phyloP scores from a whole-genome alignment of 2,113 vertebrate species.

The Phylloscopus trochiloides region DNA sequence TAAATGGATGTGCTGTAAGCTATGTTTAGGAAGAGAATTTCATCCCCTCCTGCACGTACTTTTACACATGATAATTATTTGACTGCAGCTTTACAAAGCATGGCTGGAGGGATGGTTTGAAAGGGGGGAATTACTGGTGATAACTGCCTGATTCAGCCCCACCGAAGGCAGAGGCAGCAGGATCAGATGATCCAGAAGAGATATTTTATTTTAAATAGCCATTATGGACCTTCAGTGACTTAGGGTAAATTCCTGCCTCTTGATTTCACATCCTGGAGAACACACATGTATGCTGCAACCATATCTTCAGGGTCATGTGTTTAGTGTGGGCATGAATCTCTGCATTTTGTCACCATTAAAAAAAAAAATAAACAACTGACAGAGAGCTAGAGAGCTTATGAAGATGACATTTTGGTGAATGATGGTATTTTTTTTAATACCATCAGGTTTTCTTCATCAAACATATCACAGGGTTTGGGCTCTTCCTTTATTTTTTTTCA shows the following conservation, averaged over 20 bases:
- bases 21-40: conserved; percentile 30
- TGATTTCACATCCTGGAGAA: neutral
- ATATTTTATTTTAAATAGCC: neutral
- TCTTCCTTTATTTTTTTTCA: neutral
- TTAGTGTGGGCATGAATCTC: neutral
- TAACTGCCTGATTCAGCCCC: neutral
- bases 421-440: neutral
- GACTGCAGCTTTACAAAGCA: conserved; percentile 12
- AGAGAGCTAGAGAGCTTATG: neutral
- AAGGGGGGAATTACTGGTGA: neutral
- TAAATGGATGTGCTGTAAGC: conserved; percentile 1
- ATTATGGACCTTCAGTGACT: neutral
- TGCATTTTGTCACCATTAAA: neutral
- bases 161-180: neutral
- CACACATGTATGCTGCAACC: neutral
- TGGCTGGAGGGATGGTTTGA: conserved; percentile 24
- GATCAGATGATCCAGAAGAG: neutral
- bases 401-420: neutral
- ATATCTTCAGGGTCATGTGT: accelerated
- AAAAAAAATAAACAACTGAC: neutral
- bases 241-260: neutral
- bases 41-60: neutral
- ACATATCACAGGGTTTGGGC: neutral
- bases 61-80: conserved; percentile 3
- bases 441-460: neutral